Evolutionary conservation across 2,113 vertebrate genomes (phyloP).

Genomic region (Sylvia atricapilla): DNA sequence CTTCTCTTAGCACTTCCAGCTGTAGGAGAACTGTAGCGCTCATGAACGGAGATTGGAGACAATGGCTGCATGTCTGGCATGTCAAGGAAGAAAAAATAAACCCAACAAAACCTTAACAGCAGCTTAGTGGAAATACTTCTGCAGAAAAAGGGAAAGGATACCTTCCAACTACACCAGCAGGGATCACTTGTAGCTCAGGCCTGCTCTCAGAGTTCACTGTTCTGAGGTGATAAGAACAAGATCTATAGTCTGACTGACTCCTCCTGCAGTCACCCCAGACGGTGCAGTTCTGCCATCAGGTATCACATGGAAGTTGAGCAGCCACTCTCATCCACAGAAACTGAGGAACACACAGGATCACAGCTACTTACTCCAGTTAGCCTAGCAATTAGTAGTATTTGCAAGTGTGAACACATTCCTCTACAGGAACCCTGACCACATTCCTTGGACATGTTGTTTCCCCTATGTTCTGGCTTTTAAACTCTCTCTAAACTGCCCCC

Average conservation of each 20-base stretch:
- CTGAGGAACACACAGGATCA: neutral
- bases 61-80: constrained; percentile 79
- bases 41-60: constrained; percentile 86
- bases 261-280: neutral
- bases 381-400: neutral
- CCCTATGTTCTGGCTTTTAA: neutral
- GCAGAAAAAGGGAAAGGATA: neutral
- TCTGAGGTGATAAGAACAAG: neutral
- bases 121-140: neutral
- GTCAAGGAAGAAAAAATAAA: neutral
- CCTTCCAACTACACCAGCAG: neutral
- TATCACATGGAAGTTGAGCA: neutral
- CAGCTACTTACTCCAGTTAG: neutral
- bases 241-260: neutral
- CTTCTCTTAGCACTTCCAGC: constrained; percentile 94
- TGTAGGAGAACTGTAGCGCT: constrained; percentile 92
- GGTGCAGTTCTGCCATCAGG: neutral
- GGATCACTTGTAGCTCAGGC: neutral
- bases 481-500: neutral
- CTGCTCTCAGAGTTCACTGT: neutral
- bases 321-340: neutral
- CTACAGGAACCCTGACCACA: neutral
- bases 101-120: neutral
- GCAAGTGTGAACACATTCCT: neutral
- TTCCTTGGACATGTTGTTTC: neutral